A percentile compares a stretch with the other conserved stretches of the same genome.
Evolutionary conservation across 2,113 vertebrate species (phyloP).

Genomic region (Perognathus longimembris): DNA sequence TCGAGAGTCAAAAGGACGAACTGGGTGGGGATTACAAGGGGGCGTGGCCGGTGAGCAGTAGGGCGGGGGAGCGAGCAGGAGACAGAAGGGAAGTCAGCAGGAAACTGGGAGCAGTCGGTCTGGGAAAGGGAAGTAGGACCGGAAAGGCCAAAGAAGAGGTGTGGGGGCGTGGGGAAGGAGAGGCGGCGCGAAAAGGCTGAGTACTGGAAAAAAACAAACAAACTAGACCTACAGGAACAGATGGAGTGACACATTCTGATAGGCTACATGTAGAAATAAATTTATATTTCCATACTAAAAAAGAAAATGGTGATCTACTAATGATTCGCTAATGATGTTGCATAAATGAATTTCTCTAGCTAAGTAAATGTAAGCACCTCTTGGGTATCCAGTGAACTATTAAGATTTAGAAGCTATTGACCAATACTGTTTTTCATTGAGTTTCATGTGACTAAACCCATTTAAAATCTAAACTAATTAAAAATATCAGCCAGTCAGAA

Average conservation of each 20-base stretch:
- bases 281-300: too few species aligned
- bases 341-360: neutral
- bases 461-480: constrained; percentile 37
- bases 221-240: fast-evolving
- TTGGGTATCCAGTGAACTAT: neutral
- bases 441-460: constrained; percentile 3
- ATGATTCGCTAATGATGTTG: too few species aligned
- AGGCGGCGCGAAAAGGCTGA: neutral
- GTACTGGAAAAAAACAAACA: too few species aligned
- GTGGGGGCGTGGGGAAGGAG: fast-evolving
- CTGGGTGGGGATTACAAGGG: too few species aligned
- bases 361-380: neutral
- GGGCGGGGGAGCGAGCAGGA: fast-evolving
- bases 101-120: too few species aligned
- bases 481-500: constrained; percentile 28
- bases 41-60: too few species aligned
- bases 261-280: too few species aligned
- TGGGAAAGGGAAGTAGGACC: fast-evolving
- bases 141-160: fast-evolving
- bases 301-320: too few species aligned
- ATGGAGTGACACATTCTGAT: too few species aligned
- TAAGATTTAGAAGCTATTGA: constrained; percentile 12
- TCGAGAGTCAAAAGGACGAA: neutral
- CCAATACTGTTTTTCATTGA: neutral
- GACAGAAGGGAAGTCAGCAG: fast-evolving